A percentile compares a stretch with the other conserved stretches of the same genome.
Evolutionary conservation across 2,113 vertebrate species (phyloP).

Genomic region (Lichenostomus cassidix): DNA sequence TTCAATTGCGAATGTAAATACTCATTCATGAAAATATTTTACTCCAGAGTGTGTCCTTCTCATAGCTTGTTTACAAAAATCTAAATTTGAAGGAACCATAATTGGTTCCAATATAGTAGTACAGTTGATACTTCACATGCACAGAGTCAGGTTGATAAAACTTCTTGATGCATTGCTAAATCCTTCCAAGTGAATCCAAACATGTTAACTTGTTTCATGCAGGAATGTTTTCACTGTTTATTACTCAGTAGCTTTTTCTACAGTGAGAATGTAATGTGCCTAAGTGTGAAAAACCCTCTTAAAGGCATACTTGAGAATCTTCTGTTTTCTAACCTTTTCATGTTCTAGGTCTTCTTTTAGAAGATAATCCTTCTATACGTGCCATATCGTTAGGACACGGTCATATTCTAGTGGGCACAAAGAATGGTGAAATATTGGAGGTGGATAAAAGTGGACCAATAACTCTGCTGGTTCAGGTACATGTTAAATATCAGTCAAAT

Average conservation of each 20-base stretch:
- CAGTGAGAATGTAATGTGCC: not conserved
- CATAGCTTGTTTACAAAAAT: not conserved
- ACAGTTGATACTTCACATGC: not conserved
- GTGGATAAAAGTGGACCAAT: conserved; percentile 97
- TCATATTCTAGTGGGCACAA: conserved; percentile 96
- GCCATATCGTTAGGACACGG: conserved; percentile 98
- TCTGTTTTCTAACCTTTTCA: conserved; percentile 10
- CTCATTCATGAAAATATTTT: not conserved
- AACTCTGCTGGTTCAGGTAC: conserved; percentile 86
- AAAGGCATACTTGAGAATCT: not conserved
- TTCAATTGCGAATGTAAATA: not conserved
- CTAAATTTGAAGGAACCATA: not conserved
- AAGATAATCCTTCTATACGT: conserved; percentile 99
- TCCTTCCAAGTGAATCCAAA: not conserved
- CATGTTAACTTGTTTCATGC: not conserved
- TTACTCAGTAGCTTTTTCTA: not conserved
- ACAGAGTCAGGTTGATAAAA: not conserved
- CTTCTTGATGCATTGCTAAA: not conserved
- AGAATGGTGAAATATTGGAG: conserved; percentile 97
- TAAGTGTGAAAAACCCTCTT: not conserved
- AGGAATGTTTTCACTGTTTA: not conserved
- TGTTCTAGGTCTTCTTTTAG: conserved; percentile 89
- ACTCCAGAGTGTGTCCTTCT: not conserved
- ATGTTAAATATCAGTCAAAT: not conserved
- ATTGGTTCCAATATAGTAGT: not conserved